phyloP scores from a whole-genome alignment of 2,113 vertebrate species.

The Cavia aperea region DNA sequence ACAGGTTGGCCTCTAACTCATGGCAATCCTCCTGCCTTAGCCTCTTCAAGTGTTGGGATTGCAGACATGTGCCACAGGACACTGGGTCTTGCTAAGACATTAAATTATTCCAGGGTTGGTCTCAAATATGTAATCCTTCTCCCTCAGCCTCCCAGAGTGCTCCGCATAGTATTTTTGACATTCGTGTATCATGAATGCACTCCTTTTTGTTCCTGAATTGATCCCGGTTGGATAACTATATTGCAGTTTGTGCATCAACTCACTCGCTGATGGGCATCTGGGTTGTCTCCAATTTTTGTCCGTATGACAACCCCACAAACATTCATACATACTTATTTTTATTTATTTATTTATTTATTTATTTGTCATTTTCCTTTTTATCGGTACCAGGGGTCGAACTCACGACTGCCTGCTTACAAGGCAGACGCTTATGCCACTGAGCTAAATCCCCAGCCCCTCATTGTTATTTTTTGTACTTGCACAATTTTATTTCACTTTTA shows the following conservation, averaged over 20 bases:
- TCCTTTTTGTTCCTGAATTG: not conserved
- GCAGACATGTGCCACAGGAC: not conserved
- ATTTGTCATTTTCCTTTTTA: no score
- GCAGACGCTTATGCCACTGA: no score
- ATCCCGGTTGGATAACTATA: not conserved
- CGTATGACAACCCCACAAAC: not conserved
- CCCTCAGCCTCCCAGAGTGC: not conserved
- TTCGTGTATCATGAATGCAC: not conserved
- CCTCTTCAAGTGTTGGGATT: not conserved
- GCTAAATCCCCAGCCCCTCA: no score
- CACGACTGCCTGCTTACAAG: no score
- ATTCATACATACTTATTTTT: not conserved
- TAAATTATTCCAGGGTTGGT: not conserved
- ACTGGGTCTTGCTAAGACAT: not conserved
- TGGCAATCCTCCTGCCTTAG: not conserved
- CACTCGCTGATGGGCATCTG: not conserved
- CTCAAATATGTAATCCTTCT: not conserved
- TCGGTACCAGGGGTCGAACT: no score
- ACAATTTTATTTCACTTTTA: slow-evolving; percentile 21
- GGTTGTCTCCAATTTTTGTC: not conserved
- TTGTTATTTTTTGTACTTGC: slow-evolving; percentile 3
- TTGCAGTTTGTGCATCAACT: not conserved
- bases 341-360: no score
- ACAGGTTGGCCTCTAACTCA: not conserved
- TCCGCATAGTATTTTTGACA: not conserved